A percentile compares a stretch with the other conserved stretches of the same genome.
Evolutionary conservation across 2,888 invertebrate genomes (phyloP).

Genomic region (Ceraclea dissimilis): DNA sequence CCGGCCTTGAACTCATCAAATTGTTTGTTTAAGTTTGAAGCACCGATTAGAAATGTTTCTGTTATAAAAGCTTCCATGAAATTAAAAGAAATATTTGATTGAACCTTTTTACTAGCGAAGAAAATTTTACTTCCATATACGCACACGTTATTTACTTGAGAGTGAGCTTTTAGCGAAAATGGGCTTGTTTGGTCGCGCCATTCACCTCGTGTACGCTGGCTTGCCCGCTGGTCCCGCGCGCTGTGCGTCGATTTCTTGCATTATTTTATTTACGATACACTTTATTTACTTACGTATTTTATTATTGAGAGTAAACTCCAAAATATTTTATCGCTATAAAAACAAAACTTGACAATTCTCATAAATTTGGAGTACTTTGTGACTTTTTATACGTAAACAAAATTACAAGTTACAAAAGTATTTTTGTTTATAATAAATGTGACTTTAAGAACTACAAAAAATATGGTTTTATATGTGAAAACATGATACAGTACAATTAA

Average conservation of each 20-base stretch:
- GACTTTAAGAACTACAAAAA: no score
- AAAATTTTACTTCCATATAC: background rate
- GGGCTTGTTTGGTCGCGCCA: constrained; percentile 12
- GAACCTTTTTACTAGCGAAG: background rate
- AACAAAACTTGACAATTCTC: background rate
- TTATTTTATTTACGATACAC: constrained; percentile 3
- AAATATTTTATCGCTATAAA: background rate
- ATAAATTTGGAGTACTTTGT: no score
- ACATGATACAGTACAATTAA: no score
- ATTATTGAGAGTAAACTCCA: no score
- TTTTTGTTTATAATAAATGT: no score
- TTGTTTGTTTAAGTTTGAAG: background rate
- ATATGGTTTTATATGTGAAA: no score
- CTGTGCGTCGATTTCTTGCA: background rate
- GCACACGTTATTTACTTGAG: background rate
- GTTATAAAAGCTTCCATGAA: background rate
- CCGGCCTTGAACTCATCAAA: background rate
- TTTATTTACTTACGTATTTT: background rate
- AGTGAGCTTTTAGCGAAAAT: constrained; percentile 7
- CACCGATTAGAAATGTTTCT: background rate
- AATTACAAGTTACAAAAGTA: no score
- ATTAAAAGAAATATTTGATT: background rate
- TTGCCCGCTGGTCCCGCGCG: background rate
- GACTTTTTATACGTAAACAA: no score
- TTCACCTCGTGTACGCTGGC: constrained; percentile 16